Evolutionary conservation across 2,113 vertebrate species (phyloP).

Genomic region (Myocastor coypus): DNA sequence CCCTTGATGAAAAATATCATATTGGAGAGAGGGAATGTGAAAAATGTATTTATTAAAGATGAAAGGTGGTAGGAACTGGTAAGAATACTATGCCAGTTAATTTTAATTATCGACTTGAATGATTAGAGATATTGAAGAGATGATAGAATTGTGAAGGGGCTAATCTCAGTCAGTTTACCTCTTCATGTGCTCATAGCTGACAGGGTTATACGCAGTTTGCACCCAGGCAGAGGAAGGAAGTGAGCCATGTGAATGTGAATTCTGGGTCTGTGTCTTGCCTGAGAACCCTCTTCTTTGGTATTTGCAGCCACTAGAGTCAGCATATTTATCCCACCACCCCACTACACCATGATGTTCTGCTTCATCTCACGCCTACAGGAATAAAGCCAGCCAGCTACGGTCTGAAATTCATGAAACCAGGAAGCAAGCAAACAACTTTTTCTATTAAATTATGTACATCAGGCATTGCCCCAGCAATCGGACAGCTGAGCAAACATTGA

Average conservation of each 20-base stretch:
- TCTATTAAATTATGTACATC: not conserved
- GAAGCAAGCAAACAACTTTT: no score
- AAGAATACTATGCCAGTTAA: not conserved
- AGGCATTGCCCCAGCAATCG: not conserved
- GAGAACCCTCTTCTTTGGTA: not conserved
- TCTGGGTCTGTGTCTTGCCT: not conserved
- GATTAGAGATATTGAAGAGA: not conserved
- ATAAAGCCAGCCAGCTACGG: not conserved
- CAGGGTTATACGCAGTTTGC: not conserved
- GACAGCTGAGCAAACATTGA: not conserved
- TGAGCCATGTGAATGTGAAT: no score
- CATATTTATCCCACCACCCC: not conserved
- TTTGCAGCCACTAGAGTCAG: not conserved
- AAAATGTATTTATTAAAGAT: conserved; percentile 44
- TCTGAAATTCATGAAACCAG: not conserved
- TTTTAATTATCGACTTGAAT: not conserved
- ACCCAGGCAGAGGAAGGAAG: not conserved
- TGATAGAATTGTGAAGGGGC: not conserved
- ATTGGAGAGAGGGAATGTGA: not conserved
- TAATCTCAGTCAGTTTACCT: not conserved
- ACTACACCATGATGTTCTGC: not conserved
- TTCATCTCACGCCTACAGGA: not conserved
- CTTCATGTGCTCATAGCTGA: not conserved
- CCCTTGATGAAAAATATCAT: not conserved
- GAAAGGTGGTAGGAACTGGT: not conserved